Conservation (phyloP, 1,140 invertebrate species). For the Helicorthomorpha holstii region DNA sequence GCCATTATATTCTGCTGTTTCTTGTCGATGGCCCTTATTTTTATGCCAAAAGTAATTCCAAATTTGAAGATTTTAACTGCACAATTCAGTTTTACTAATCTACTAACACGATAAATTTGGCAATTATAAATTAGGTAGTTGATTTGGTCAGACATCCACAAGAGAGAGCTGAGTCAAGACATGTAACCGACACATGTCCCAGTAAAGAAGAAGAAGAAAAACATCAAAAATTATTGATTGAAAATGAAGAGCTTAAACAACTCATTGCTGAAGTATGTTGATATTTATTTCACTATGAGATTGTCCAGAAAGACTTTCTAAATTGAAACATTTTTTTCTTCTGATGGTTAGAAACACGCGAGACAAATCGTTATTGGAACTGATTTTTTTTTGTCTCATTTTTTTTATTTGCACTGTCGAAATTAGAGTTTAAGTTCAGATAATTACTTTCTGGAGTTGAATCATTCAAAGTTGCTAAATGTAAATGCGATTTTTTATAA, state of each 20-base stretch:
- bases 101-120: conserved; percentile 9
- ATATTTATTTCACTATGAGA: too few species aligned
- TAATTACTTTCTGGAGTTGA: too few species aligned
- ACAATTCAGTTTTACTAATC: too few species aligned
- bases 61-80: too few species aligned
- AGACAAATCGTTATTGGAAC: too few species aligned
- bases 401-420: too few species aligned
- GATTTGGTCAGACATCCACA: conserved; percentile 64
- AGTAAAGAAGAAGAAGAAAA: conserved; percentile 91
- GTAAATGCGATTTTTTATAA: conserved; percentile 1
- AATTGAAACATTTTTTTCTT: neutral
- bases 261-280: conserved; percentile 67
- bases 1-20: conserved; percentile 94
- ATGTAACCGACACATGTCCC: conserved; percentile 50
- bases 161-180: conserved; percentile 36
- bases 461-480: neutral
- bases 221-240: conserved; percentile 77
- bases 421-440: too few species aligned
- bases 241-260: conserved; percentile 91
- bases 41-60: conserved; percentile 77
- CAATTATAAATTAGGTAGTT: conserved; percentile 42
- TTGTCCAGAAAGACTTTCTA: neutral
- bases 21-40: conserved; percentile 91
- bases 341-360: too few species aligned
- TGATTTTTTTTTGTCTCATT: too few species aligned